A percentile compares a stretch with the other conserved stretches of the same genome.
phyloP scores from a whole-genome alignment of 2,797 vertebrate genomes.

The Ambastaia sidthimunki region DNA sequence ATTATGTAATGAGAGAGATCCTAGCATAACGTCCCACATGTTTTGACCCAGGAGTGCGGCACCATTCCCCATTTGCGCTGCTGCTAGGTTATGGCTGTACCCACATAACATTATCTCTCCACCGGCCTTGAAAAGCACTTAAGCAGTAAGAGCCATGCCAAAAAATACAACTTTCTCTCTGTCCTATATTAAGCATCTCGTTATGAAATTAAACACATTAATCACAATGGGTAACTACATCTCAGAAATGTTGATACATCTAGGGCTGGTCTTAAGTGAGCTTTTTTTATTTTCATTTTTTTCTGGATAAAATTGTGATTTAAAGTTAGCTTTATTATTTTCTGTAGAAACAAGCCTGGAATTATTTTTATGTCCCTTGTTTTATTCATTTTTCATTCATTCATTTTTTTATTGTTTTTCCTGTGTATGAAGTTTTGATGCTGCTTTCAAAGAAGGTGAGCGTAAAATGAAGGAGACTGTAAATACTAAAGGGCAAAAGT shows the following conservation, averaged over 20 bases:
- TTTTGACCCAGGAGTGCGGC: constrained; percentile 37
- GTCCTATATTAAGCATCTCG: constrained; percentile 29
- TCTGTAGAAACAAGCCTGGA: constrained; percentile 22
- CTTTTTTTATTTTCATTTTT: constrained; percentile 61
- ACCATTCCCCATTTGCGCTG: constrained; percentile 27
- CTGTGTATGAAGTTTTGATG: constrained; percentile 13
- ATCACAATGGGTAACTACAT: constrained; percentile 29
- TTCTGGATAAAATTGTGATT: constrained; percentile 46
- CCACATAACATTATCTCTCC: constrained; percentile 36
- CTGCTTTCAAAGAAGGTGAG: constrained; percentile 42
- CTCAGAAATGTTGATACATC: constrained; percentile 37
- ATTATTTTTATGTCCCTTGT: constrained; percentile 11
- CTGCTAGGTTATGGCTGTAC: constrained; percentile 35
- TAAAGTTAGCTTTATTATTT: constrained; percentile 35
- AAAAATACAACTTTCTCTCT: constrained; percentile 47
- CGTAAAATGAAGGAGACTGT: constrained; percentile 52
- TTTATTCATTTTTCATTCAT: no score
- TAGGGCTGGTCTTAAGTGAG: constrained; percentile 62
- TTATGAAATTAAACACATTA: constrained; percentile 37
- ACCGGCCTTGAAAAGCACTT: constrained; percentile 63
- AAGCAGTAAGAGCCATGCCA: constrained; percentile 43
- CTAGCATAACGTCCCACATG: constrained; percentile 37
- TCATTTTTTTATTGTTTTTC: no score
- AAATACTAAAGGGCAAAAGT: constrained; percentile 73
- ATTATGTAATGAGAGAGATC: constrained; percentile 58